Conservation (phyloP, 2,888 invertebrate species). For the Meiosimyza decipiens region DNA sequence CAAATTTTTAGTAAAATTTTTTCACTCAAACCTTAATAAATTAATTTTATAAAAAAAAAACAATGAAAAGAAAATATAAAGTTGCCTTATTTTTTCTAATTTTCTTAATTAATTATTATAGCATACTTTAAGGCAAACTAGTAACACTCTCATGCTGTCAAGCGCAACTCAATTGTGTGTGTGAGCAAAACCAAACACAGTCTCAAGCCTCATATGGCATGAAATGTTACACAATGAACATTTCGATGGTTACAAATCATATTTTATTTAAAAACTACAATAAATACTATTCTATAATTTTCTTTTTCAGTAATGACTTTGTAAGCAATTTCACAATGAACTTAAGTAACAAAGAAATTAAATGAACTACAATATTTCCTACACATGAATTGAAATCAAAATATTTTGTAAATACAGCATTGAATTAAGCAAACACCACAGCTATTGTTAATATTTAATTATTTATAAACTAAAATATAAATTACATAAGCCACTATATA, state of each 20-base stretch:
- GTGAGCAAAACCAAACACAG: neutral
- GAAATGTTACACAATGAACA: neutral
- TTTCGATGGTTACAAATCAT: too few species aligned
- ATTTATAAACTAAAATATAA: neutral
- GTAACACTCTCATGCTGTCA: neutral
- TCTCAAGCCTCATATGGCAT: neutral
- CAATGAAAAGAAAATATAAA: neutral
- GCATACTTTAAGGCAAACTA: neutral
- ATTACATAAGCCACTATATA: neutral
- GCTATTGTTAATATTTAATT: neutral
- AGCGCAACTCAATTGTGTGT: too few species aligned
- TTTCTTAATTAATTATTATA: neutral
- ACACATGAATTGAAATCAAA: constrained; percentile 23
- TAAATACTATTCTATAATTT: too few species aligned
- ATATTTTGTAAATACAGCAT: neutral
- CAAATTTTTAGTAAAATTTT: too few species aligned
- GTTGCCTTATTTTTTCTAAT: neutral
- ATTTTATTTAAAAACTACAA: too few species aligned
- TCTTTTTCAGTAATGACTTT: neutral
- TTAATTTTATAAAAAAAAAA: constrained; percentile 23
- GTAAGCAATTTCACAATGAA: constrained; percentile 2
- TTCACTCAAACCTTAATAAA: too few species aligned
- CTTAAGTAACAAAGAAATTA: neutral
- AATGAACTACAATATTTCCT: constrained; percentile 22
- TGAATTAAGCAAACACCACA: neutral